Conservation (phyloP, 2,797 vertebrate species). For the Pipistrellus pygmaeus region DNA sequence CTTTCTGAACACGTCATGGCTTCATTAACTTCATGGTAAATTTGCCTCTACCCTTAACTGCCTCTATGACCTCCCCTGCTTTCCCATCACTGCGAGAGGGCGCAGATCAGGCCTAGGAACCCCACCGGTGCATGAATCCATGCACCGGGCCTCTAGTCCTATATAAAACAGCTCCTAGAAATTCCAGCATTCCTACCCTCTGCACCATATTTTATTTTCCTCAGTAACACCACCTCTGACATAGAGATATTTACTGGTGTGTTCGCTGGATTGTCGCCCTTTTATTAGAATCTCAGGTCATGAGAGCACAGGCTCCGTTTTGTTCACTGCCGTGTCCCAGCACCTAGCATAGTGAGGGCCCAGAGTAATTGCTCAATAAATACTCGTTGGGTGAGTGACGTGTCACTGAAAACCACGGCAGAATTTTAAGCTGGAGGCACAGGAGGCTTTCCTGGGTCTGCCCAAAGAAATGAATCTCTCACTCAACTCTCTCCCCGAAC, state of each 20-base stretch:
- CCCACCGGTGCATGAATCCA: no score
- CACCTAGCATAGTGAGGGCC: background rate
- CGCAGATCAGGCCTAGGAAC: no score
- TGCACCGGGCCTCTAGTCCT: no score
- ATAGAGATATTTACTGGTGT: background rate
- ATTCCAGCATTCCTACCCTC: background rate
- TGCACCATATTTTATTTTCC: background rate
- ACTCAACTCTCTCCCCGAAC: conserved; percentile 27
- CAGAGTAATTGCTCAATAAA: background rate
- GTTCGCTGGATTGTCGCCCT: background rate
- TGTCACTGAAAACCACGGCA: background rate
- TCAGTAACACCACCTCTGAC: background rate
- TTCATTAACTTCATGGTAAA: background rate
- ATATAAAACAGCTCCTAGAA: background rate
- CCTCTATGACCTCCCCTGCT: background rate
- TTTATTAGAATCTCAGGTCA: background rate
- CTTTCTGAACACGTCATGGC: background rate
- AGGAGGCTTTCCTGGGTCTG: background rate
- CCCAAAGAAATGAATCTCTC: conserved; percentile 40
- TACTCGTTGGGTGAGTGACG: conserved; percentile 34
- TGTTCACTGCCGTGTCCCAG: background rate
- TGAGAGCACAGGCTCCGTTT: background rate
- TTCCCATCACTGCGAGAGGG: background rate
- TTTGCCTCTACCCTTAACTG: background rate
- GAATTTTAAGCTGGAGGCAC: conserved; percentile 55